Conservation (phyloP, 35 echinoderm and acorn worm species). For the Lytechinus pictus region DNA sequence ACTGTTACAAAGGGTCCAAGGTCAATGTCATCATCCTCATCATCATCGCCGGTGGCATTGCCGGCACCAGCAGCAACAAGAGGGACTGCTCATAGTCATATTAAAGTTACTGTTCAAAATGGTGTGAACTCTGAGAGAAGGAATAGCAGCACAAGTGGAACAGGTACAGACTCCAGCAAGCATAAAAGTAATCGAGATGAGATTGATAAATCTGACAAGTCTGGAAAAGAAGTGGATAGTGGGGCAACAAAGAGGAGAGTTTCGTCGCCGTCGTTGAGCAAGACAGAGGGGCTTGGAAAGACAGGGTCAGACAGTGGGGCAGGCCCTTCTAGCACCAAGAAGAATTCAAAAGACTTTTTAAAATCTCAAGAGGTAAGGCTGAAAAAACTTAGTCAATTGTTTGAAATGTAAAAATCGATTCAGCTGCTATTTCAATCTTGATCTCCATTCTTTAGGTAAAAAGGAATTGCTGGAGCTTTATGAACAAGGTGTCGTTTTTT, state of each 20-base stretch:
- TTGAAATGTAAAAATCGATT: too few relatives aligned
- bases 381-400: too few relatives aligned
- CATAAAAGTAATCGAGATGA: background rate
- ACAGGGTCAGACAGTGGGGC: background rate
- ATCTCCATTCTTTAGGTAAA: too few relatives aligned
- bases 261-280: background rate
- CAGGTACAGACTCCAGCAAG: background rate
- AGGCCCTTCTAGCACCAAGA: background rate
- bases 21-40: background rate
- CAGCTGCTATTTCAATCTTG: too few relatives aligned
- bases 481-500: too few relatives aligned
- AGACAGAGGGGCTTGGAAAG: background rate
- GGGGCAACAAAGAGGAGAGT: background rate
- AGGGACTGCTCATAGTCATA: too few relatives aligned
- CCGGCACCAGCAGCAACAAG: background rate
- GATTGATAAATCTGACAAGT: background rate
- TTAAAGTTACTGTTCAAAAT: background rate
- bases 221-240: background rate
- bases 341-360: background rate
- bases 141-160: background rate
- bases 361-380: background rate
- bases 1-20: background rate
- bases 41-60: background rate
- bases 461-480: too few relatives aligned
- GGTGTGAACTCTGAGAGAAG: background rate